A percentile compares a stretch with the other conserved stretches of the same genome.
phyloP scores from a whole-genome alignment of 2,888 invertebrate genomes.

The Rhabditoides inermis region DNA sequence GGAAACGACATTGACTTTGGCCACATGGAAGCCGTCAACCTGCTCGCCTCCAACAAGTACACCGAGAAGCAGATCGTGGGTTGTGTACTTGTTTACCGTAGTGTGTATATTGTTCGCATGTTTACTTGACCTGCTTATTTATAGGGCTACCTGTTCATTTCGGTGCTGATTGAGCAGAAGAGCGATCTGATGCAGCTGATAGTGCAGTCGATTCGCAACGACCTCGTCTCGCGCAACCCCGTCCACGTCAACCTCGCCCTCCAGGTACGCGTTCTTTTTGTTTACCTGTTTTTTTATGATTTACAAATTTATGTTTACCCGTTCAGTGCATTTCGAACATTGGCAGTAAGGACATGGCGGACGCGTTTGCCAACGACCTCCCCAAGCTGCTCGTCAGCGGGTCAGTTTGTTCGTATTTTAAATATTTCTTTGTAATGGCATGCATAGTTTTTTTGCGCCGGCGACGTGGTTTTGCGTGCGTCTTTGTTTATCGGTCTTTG shows the following conservation, averaged over 20 bases:
- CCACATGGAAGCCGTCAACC: conserved; percentile 99
- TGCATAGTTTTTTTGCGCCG: background rate
- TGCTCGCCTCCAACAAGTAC: conserved; percentile 98
- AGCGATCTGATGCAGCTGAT: conserved; percentile 97
- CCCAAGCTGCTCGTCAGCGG: conserved; percentile 92
- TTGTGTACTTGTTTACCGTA: conserved; percentile 3
- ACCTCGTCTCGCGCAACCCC: conserved; percentile 65
- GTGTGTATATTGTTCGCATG: background rate
- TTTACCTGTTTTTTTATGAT: too few relatives aligned
- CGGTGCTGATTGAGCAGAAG: conserved; percentile 94
- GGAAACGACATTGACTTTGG: conserved; percentile 99
- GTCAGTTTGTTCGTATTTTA: conserved; percentile 14
- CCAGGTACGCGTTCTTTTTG: conserved; percentile 1
- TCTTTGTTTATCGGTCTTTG: background rate
- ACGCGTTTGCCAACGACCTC: conserved; percentile 93
- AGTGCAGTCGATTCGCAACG: conserved; percentile 63
- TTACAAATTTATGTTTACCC: too few relatives aligned
- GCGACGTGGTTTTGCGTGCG: background rate
- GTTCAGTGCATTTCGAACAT: conserved; percentile 99
- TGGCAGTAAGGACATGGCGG: conserved; percentile 99
- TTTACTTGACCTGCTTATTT: conserved; percentile 18
- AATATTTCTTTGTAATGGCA: background rate
- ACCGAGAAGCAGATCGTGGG: conserved; percentile 95
- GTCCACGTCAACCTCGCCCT: conserved; percentile 95
- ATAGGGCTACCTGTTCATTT: conserved; percentile 96